Evolutionary conservation across 2,113 vertebrate genomes (phyloP), one percentile per base, ranked within the genome.

Genomic region (Seriola quinqueradiata): DNA sequence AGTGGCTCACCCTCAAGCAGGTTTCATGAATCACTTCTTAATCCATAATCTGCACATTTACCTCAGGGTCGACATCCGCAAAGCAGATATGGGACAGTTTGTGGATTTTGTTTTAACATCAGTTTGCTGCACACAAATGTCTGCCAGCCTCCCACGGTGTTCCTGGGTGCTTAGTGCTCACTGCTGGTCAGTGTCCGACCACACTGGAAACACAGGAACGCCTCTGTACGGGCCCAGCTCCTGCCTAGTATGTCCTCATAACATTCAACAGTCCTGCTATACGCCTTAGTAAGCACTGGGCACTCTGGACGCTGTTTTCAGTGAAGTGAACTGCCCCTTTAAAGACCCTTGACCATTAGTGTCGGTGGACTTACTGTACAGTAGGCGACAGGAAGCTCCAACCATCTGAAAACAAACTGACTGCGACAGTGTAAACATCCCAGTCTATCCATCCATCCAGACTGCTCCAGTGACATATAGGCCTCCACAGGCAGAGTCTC

Each of bases 141-240:
- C 75, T 44, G 81, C 76, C 88, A 76, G 83, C 58, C 82, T 58
- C 68, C 63, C 61, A 17, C 17, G 60, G 65, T 77, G 89, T 88
- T 88, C 85, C 87, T 77, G 70, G 48, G 86, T 84, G 77, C 83
- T 74, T 79, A 44, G 84, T 91, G 81, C 67, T 87, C 89, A 92
- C 94, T 95, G 94, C 94, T 83, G 94, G 95, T 88, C 93, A 90
- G 95, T 91, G 91, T 86, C 59, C 48, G 3, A 83, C 82, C 81
- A 88, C 88, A 87, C 85, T 91, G 88, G 87, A 89, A 83, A 91
- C 85, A 87, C 87, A 84, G 76, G 83, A 87, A 70, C 46, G 9
- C 75, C 74, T 78, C 70, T 8, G 55, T 58, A 65, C 25, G 72
- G 80, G 81, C 79, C 79, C 79, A 63, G 57, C 79, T 82, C 79